Conservation (phyloP, 2,888 invertebrate genomes). For the Ophion ellenae region DNA sequence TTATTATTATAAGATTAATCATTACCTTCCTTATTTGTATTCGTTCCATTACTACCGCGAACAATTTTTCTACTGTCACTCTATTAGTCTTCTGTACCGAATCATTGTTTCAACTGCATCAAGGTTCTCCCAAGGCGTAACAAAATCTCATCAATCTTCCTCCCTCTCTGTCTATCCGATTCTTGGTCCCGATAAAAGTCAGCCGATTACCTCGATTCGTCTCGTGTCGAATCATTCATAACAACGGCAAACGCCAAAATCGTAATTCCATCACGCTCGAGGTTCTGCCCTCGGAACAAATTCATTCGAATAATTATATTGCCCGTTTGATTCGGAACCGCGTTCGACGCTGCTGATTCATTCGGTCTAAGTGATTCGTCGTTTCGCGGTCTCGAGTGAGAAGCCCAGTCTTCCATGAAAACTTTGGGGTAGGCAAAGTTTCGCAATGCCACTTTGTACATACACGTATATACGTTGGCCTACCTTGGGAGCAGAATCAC, state of each 20-base stretch:
- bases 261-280: background rate
- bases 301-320: background rate
- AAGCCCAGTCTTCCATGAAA: constrained; percentile 3
- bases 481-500: background rate
- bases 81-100: no score
- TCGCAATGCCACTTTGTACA: constrained; percentile 10
- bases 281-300: background rate
- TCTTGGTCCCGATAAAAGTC: no score
- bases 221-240: no score
- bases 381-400: constrained; percentile 3
- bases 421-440: constrained; percentile 14
- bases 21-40: no score
- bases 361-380: constrained; percentile 39
- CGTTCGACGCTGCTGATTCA: background rate
- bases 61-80: no score
- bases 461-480: background rate
- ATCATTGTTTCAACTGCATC: no score
- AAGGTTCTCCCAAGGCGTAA: no score
- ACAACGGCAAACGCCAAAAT: background rate
- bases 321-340: background rate
- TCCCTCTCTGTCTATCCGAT: no score
- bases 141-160: no score
- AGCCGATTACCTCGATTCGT: no score
- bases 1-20: no score
- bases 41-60: no score